These are phyloP conservation scores for Rhaphigaster nebulosa DNA, from an alignment of 2,888 invertebrate genomes.

Conservation along the genomic window DNA sequence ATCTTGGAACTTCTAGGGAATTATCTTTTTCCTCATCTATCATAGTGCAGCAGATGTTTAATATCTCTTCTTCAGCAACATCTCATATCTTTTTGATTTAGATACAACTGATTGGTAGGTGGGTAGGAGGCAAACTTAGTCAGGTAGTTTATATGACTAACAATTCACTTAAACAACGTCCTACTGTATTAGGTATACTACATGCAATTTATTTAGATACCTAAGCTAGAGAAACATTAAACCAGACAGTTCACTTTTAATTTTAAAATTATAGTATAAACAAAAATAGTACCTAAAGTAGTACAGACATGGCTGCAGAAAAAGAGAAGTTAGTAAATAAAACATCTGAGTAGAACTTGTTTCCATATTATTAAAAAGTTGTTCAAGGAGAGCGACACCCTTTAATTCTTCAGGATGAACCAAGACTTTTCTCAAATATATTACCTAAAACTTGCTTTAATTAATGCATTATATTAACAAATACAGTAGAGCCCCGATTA, in stretches of 20 bases:
- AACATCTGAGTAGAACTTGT: neutral
- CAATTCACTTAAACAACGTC: no score
- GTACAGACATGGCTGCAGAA: conserved; percentile 28
- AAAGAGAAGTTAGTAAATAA: conserved; percentile 36
- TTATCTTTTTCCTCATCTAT: no score
- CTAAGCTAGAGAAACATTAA: neutral
- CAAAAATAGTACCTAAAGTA: conserved; percentile 49
- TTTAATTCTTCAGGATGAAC: conserved; percentile 27
- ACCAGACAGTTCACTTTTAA: no score
- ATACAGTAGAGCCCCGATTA: neutral
- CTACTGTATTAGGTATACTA: neutral
- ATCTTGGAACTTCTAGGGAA: no score
- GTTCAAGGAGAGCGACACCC: conserved; percentile 23
- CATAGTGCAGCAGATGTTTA: no score
- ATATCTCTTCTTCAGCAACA: no score
- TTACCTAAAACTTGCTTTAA: conserved; percentile 41
- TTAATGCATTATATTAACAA: neutral
- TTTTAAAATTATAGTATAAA: no score
- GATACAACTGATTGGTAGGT: no score
- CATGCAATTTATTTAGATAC: neutral
- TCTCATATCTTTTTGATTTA: no score
- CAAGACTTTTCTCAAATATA: conserved; percentile 29
- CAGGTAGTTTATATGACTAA: no score
- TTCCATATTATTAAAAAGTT: conserved; percentile 24
- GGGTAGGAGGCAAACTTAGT: no score